Evolutionary conservation across 2,113 vertebrate species (phyloP).

Genomic region (Halcyon malimbica): DNA sequence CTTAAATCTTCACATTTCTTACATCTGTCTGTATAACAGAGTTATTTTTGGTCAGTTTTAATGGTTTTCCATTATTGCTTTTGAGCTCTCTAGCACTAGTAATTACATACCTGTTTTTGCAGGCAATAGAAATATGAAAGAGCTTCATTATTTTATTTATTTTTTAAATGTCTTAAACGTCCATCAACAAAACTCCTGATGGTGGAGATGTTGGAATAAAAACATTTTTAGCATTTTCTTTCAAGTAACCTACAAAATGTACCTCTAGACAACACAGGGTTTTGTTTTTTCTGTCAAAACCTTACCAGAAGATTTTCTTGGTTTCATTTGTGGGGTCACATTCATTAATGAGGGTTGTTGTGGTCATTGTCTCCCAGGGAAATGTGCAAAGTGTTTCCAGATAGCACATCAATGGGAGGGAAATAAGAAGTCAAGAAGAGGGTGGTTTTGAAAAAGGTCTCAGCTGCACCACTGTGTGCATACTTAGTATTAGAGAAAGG

Average conservation of each 20-base stretch:
- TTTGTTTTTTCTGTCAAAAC: neutral
- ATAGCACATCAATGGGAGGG: neutral
- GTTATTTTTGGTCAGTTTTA: neutral
- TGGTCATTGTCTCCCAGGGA: neutral
- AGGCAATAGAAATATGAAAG: neutral
- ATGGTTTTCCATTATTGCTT: neutral
- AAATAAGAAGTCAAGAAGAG: neutral
- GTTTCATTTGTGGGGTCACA: neutral
- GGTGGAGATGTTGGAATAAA: neutral
- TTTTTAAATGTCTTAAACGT: neutral
- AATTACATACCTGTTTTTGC: neutral
- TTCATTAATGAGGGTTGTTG: neutral
- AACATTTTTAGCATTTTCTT: neutral
- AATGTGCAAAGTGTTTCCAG: neutral
- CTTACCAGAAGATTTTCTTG: neutral
- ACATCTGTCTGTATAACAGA: neutral
- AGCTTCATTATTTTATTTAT: neutral
- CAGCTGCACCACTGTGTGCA: neutral
- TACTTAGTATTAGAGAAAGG: neutral
- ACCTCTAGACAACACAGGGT: neutral
- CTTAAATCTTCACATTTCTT: neutral
- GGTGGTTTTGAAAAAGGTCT: neutral
- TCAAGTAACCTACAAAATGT: neutral
- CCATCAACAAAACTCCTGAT: neutral
- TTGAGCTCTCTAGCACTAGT: neutral